Conservation (phyloP, 2,888 invertebrate genomes). For the Ferrisia virgata region DNA sequence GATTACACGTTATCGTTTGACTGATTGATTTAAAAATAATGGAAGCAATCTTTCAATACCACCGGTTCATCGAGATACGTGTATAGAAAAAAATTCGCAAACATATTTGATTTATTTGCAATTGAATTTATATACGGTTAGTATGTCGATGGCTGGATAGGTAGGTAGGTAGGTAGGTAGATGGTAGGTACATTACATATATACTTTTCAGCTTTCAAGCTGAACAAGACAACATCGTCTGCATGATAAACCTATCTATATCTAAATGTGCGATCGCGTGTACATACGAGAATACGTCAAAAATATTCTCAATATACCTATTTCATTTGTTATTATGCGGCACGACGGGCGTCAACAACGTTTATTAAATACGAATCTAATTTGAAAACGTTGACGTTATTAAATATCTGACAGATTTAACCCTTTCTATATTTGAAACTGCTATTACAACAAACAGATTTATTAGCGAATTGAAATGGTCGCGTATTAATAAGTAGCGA, state of each 20-base stretch:
- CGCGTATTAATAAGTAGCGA: not conserved
- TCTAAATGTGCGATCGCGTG: too few species aligned
- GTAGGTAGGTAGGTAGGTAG: too few species aligned
- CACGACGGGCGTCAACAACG: not conserved
- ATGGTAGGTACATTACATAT: too few species aligned
- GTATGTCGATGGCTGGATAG: too few species aligned
- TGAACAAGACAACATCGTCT: not conserved
- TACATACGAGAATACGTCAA: not conserved
- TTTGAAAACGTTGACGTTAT: conserved; percentile 10
- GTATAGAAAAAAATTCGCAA: not conserved
- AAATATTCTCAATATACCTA: conserved; percentile 11
- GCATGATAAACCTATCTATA: not conserved
- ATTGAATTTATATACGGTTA: not conserved
- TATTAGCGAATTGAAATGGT: not conserved
- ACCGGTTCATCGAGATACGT: not conserved
- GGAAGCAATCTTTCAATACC: not conserved
- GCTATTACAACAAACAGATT: not conserved
- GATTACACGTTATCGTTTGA: not conserved
- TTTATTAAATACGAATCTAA: conserved; percentile 7
- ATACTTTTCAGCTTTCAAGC: not conserved
- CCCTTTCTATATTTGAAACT: not conserved
- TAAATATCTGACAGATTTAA: conserved; percentile 16
- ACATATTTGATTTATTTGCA: conserved; percentile 5
- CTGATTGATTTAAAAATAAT: conserved; percentile 9
- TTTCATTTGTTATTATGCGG: not conserved